Conservation (phyloP, 2,797 vertebrate species). For the Ceryle rudis region DNA sequence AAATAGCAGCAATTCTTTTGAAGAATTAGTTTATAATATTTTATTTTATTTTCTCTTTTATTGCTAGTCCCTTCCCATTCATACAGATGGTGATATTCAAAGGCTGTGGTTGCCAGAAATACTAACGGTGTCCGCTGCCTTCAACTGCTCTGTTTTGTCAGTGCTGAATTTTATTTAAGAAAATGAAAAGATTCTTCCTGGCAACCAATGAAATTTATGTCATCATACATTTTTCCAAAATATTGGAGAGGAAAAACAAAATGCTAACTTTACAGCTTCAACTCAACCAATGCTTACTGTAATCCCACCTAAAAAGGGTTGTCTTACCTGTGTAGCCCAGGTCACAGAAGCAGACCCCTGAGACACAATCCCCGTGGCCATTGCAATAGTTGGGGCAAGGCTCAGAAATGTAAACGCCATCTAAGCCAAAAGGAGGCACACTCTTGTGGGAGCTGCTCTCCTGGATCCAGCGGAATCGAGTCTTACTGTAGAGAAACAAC, state of each 20-base stretch:
- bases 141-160: slow-evolving; percentile 36
- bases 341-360: slow-evolving; percentile 97
- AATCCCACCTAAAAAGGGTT: neutral
- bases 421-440: slow-evolving; percentile 90
- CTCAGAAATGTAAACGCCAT: slow-evolving; percentile 96
- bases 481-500: slow-evolving; percentile 85
- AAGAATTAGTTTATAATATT: slow-evolving; percentile 55
- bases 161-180: slow-evolving; percentile 19
- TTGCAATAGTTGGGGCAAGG: slow-evolving; percentile 95
- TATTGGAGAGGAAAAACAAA: neutral
- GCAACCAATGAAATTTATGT: neutral
- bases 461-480: slow-evolving; percentile 98
- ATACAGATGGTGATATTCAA: slow-evolving; percentile 45
- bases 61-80: slow-evolving; percentile 30
- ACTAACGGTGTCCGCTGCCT: neutral
- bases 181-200: slow-evolving; percentile 19
- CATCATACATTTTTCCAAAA: neutral
- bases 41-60: slow-evolving; percentile 59
- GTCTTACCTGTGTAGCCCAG: slow-evolving; percentile 93
- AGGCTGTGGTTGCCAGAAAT: slow-evolving; percentile 12
- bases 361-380: slow-evolving; percentile 95
- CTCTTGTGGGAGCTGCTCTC: slow-evolving; percentile 91
- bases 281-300: neutral
- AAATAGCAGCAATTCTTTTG: slow-evolving; percentile 39
- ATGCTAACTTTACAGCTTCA: neutral